A percentile compares a stretch with the other conserved stretches of the same genome.
Conservation (phyloP, 2,888 invertebrate species). For the Melinopterus prodromus region DNA sequence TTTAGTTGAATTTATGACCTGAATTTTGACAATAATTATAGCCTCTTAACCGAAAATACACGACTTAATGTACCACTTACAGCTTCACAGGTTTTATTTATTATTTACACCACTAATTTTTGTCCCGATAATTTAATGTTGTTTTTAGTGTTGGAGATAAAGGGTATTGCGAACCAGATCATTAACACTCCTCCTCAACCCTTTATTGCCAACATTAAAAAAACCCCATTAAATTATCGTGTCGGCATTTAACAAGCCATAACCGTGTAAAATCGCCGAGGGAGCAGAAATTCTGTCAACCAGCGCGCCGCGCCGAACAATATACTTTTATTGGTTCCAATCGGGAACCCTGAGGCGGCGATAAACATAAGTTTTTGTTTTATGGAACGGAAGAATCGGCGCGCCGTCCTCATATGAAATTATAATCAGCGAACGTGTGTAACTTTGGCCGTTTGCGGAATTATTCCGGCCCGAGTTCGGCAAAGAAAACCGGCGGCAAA, state of each 20-base stretch:
- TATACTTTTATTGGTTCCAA: neutral
- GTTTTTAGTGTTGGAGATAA: neutral
- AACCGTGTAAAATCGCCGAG: neutral
- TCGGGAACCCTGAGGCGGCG: neutral
- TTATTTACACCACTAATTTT: no score
- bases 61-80: no score
- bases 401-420: neutral
- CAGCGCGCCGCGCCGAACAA: neutral
- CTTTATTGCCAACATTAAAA: no score
- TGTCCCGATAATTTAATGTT: no score
- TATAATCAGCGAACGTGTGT: constrained; percentile 4
- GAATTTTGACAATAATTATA: no score
- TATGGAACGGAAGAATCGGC: neutral
- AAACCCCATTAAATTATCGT: no score
- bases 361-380: constrained; percentile 4
- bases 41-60: no score
- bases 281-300: neutral
- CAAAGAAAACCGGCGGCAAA: neutral
- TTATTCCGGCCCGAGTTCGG: neutral
- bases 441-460: neutral
- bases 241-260: neutral
- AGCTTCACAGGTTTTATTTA: no score
- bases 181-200: no score
- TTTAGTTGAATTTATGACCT: no score
- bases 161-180: neutral